Conservation (phyloP, 2,888 invertebrate species). For the Tipula confusa region DNA sequence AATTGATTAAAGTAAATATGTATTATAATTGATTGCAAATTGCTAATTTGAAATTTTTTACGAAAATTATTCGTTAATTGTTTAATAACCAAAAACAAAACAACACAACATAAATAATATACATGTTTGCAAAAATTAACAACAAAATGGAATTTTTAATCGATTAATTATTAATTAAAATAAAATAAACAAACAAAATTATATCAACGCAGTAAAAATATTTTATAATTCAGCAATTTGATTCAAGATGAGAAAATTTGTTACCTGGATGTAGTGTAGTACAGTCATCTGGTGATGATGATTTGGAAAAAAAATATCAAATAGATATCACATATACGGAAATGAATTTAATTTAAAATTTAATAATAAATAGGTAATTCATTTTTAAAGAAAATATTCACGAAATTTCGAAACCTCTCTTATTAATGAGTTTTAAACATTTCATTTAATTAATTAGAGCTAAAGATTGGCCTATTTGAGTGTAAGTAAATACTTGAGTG, state of each 20-base stretch:
- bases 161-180: neutral
- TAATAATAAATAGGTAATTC: neutral
- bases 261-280: slow-evolving; percentile 50
- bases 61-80: neutral
- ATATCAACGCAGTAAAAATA: neutral
- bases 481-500: too few relatives aligned
- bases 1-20: neutral
- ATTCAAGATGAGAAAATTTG: slow-evolving; percentile 31
- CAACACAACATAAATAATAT: neutral
- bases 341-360: slow-evolving; percentile 25
- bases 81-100: neutral
- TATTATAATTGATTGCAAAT: neutral
- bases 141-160: neutral
- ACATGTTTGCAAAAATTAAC: neutral
- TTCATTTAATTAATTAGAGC: too few relatives aligned
- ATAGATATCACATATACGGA: neutral
- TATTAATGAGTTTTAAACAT: too few relatives aligned
- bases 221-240: slow-evolving; percentile 26
- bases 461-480: too few relatives aligned
- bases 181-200: slow-evolving; percentile 3
- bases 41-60: neutral
- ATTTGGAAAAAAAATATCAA: slow-evolving; percentile 6
- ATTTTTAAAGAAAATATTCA: neutral
- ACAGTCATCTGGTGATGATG: slow-evolving; percentile 43
- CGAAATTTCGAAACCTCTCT: too few relatives aligned